Evolutionary conservation across 2,888 invertebrate genomes (phyloP).

Genomic region (Brachynemurus nebulosus): DNA sequence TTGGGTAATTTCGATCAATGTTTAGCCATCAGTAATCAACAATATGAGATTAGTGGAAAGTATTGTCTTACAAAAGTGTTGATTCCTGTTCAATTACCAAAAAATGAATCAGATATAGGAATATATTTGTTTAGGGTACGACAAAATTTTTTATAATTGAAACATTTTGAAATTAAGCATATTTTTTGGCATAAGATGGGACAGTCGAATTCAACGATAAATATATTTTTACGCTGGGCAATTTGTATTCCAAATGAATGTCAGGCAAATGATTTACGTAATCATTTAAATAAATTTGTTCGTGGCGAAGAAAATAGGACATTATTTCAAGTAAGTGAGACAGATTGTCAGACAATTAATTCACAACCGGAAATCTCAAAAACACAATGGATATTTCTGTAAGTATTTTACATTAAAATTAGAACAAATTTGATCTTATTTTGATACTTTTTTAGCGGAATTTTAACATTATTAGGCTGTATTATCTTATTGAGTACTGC

Average conservation of each 20-base stretch:
- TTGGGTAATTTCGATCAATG: neutral
- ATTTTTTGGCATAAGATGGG: neutral
- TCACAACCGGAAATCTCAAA: neutral
- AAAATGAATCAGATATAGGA: too few species aligned
- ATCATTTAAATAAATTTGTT: neutral
- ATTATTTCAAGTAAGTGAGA: neutral
- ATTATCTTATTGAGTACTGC: neutral
- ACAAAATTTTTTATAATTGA: too few species aligned
- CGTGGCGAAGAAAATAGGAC: too few species aligned
- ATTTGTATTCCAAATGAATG: neutral
- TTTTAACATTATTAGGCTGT: neutral
- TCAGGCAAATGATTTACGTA: neutral
- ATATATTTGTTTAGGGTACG: too few species aligned
- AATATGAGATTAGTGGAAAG: neutral
- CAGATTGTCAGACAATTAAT: neutral
- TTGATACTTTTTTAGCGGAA: neutral
- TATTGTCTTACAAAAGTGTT: neutral
- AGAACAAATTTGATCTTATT: too few species aligned
- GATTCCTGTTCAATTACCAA: neutral
- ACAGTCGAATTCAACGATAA: neutral
- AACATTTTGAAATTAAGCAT: too few species aligned
- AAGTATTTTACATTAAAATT: too few species aligned
- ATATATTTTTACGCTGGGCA: neutral
- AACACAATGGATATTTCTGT: too few species aligned
- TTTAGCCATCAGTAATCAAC: neutral